These are phyloP conservation scores for Agrypnia vestita DNA, from an alignment of 1,140 invertebrate species.

Conservation along the genomic window DNA sequence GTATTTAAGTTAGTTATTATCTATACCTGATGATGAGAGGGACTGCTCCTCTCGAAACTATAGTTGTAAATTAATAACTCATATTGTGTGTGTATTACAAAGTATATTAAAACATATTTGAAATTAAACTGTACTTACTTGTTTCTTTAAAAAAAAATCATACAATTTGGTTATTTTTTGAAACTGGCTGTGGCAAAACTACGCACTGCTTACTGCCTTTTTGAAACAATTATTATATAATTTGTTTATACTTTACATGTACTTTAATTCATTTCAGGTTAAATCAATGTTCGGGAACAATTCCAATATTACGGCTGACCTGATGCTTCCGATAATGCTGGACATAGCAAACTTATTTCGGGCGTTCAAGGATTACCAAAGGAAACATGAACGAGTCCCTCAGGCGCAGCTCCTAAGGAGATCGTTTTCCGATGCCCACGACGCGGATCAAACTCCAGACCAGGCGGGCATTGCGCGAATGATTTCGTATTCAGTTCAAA, in stretches of 20 bases:
- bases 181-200: too few species aligned
- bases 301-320: constrained; percentile 71
- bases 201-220: too few species aligned
- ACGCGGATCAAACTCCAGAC: not conserved
- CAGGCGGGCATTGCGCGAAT: constrained; percentile 2
- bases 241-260: not conserved
- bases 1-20: too few species aligned
- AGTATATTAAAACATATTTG: too few species aligned
- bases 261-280: constrained; percentile 68
- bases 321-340: constrained; percentile 77
- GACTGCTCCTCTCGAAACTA: too few species aligned
- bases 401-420: constrained; percentile 66
- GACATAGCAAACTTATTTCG: constrained; percentile 78
- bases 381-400: constrained; percentile 65
- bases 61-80: too few species aligned
- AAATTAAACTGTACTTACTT: too few species aligned
- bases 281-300: constrained; percentile 75
- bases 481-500: constrained; percentile 4
- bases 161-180: too few species aligned
- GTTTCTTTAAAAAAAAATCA: too few species aligned
- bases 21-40: too few species aligned
- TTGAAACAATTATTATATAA: too few species aligned
- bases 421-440: constrained; percentile 63
- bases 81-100: too few species aligned
- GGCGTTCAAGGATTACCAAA: constrained; percentile 65